phyloP scores from a whole-genome alignment of 2,113 vertebrate species.

The Bettongia penicillata region DNA sequence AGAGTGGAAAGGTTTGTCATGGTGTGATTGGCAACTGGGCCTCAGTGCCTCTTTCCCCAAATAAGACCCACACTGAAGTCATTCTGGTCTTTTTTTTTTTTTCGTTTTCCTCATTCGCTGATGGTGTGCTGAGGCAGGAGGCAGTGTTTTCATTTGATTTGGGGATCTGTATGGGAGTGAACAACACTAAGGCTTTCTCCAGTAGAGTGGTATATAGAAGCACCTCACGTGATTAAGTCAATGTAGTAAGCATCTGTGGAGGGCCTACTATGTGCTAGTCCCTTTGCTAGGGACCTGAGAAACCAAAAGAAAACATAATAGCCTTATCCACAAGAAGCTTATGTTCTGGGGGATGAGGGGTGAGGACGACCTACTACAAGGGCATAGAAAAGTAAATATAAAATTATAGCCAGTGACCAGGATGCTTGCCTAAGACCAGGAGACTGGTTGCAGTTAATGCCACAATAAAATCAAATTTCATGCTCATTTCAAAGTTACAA shows the following conservation, averaged over 20 bases:
- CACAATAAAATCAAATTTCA: neutral
- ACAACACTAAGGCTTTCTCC: neutral
- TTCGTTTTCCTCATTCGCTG: neutral
- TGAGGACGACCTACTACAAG: neutral
- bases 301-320: neutral
- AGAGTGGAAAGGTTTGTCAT: conserved; percentile 18
- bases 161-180: neutral
- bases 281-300: neutral
- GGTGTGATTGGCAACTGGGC: conserved; percentile 47
- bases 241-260: neutral
- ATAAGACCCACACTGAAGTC: conserved; percentile 1
- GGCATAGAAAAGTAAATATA: neutral
- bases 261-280: neutral
- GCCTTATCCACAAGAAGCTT: too few species aligned
- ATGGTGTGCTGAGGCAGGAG: neutral
- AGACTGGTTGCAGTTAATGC: neutral
- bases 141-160: neutral
- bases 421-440: neutral
- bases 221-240: neutral
- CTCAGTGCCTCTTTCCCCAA: neutral
- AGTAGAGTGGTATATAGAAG: neutral
- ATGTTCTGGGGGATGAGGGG: neutral
- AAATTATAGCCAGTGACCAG: neutral
- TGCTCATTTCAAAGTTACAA: neutral
- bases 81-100: conserved; percentile 18